These are phyloP conservation scores for Dryomyza anilis DNA, from an alignment of 2,888 invertebrate species.

Conservation along the genomic window DNA sequence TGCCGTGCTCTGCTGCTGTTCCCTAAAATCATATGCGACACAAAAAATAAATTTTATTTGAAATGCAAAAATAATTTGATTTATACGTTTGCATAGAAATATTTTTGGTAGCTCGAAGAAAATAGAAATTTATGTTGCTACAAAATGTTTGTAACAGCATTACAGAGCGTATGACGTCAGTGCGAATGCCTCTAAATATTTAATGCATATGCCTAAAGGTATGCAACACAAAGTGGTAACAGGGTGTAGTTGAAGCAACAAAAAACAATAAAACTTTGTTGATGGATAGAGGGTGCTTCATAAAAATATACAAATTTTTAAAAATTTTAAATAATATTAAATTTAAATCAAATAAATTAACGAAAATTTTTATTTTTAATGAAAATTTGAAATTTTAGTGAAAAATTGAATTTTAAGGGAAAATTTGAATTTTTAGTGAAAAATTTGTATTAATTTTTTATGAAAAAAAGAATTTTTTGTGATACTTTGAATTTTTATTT, in stretches of 20 bases:
- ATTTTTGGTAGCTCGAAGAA: not conserved
- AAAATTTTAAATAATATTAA: not conserved
- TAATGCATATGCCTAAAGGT: conserved; percentile 11
- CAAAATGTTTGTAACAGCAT: not conserved
- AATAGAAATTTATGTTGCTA: conserved; percentile 5
- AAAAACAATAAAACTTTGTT: not conserved
- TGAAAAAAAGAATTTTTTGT: too few species aligned
- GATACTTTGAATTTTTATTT: too few species aligned
- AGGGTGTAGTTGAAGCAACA: not conserved
- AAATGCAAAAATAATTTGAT: conserved; percentile 22
- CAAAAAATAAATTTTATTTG: not conserved
- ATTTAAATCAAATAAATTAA: not conserved
- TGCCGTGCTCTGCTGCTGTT: not conserved
- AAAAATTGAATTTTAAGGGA: too few species aligned
- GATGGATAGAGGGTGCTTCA: not conserved
- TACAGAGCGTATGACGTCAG: not conserved
- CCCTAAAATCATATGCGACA: too few species aligned
- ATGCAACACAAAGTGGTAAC: conserved; percentile 7
- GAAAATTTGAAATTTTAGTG: too few species aligned
- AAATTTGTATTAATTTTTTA: too few species aligned
- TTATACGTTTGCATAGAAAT: conserved; percentile 16
- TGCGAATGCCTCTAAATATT: not conserved
- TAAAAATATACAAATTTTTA: not conserved
- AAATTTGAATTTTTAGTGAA: too few species aligned
- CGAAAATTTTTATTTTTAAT: too few species aligned